Evolutionary conservation across 2,113 vertebrate species (phyloP).

Genomic region (Acanthisitta chloris): DNA sequence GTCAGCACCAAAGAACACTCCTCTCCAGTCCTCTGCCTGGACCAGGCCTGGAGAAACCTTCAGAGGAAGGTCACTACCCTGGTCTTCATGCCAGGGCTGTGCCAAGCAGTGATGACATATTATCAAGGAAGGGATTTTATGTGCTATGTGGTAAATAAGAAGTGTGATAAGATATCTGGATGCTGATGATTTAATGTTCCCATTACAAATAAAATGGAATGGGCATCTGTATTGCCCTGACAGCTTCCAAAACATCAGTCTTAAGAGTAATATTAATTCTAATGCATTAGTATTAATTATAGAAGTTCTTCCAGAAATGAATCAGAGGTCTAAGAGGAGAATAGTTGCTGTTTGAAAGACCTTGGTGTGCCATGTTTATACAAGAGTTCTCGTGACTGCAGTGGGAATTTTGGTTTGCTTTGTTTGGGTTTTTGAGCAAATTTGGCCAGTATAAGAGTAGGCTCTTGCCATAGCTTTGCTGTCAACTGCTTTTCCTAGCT

Average conservation of each 20-base stretch:
- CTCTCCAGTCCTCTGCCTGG: neutral
- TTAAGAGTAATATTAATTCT: neutral
- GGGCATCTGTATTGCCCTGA: neutral
- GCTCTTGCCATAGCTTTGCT: neutral
- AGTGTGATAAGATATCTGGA: neutral
- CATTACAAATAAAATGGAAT: neutral
- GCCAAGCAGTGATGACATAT: neutral
- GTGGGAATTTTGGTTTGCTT: neutral
- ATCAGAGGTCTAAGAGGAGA: neutral
- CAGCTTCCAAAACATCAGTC: neutral
- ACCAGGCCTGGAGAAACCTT: neutral
- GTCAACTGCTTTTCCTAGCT: neutral
- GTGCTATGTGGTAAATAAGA: neutral
- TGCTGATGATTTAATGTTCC: neutral
- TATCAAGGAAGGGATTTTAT: neutral
- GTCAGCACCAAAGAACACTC: neutral
- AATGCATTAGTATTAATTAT: neutral
- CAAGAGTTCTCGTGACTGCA: neutral
- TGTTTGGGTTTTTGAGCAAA: neutral
- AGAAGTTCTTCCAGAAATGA: neutral
- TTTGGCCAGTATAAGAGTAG: neutral
- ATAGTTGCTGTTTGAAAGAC: neutral
- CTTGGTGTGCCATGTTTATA: neutral
- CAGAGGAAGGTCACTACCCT: neutral
- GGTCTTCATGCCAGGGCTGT: neutral